phyloP scores from a whole-genome alignment of 2,888 invertebrate genomes.

The Torymus tubicola region DNA sequence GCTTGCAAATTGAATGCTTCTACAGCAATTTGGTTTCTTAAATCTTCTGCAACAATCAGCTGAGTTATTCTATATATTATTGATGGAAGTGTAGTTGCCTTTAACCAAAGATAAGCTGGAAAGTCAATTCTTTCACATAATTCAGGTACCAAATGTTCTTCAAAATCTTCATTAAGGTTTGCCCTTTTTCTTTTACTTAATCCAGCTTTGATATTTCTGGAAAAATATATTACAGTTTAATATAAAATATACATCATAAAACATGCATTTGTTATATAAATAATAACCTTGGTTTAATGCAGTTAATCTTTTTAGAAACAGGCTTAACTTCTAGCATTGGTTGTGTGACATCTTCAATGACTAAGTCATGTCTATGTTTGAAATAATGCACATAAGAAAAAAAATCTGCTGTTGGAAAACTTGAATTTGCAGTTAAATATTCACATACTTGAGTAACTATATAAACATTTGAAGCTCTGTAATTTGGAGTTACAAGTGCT shows the following conservation, averaged over 20 bases:
- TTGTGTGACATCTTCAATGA: conserved; percentile 82
- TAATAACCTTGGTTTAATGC: conserved; percentile 78
- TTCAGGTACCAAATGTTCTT: conserved; percentile 90
- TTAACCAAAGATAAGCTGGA: conserved; percentile 89
- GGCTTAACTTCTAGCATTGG: conserved; percentile 89
- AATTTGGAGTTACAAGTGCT: conserved; percentile 92
- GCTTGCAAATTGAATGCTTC: conserved; percentile 68
- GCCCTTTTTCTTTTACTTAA: conserved; percentile 74
- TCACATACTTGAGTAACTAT: conserved; percentile 84
- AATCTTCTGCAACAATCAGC: conserved; percentile 85
- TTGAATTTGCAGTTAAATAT: conserved; percentile 81
- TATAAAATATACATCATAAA: conserved; percentile 54
- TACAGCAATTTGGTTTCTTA: conserved; percentile 79
- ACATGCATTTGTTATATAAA: neutral
- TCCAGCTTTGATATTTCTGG: conserved; percentile 71
- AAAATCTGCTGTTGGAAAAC: conserved; percentile 82
- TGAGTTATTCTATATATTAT: conserved; percentile 87
- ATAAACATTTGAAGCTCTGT: conserved; percentile 79
- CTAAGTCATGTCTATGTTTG: conserved; percentile 83
- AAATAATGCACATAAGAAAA: conserved; percentile 87
- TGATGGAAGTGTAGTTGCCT: conserved; percentile 89
- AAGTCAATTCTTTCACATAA: conserved; percentile 85
- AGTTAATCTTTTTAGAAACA: conserved; percentile 80
- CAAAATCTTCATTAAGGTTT: conserved; percentile 77
- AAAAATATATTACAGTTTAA: conserved; percentile 55